Base-by-base conservation (phyloP, 2,888 invertebrate genomes). In the Thysanoteuthis rhombus region DNA sequence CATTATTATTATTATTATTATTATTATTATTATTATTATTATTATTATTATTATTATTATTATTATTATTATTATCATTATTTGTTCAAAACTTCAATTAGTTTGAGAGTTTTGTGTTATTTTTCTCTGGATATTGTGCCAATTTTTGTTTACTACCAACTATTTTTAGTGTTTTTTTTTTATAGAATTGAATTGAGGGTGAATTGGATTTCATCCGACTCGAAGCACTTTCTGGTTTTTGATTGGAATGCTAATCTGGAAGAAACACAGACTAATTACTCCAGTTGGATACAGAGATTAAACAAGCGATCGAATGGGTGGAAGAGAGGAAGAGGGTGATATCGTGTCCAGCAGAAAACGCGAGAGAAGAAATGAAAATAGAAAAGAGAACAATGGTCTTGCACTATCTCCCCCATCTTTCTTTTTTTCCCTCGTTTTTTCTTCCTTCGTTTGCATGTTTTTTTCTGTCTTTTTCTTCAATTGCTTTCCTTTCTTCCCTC, bases 231-330 rank as follows among this genome's bases (percentile, higher is more conserved):
- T n/a, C 19, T 75, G n/a, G 36, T 75, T 75, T 75, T 75, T 75
- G 75, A 75, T 75, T 75, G 75, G 75, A 75, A 75, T 75, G 75
- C n/a, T 75, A 75, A 75, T 75, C 75, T n/a, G n/a, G n/a, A 75
- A 75, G 75, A 75, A n/a, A 75, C 75, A 75, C n/a, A 75, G 32
- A 75, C 75, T 75, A 75, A 75, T 75, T 75, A 75, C 75, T 19
- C 36, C 25, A 4, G n/a, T 32, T 32, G 75, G 75, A 75, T 75
- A 36, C 75, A 0, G 36, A 75, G 75, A 75, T 75, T 75, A 75
- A 75, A 75, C n/a, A n/a, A 36, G 75, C 16, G 75, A 75, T 75
- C 75, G 36, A n/a, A 75, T 75, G 2, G 16, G n/a, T n/a, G n/a
- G n/a, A 75, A 16, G n/a, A 75, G 36, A 75, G 19, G 16, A 16